A percentile compares a stretch with the other conserved stretches of the same genome.
Evolutionary conservation across 35 echinoderm and acorn worm genomes (phyloP).

Genomic region (Apostichopus parvimensis): DNA sequence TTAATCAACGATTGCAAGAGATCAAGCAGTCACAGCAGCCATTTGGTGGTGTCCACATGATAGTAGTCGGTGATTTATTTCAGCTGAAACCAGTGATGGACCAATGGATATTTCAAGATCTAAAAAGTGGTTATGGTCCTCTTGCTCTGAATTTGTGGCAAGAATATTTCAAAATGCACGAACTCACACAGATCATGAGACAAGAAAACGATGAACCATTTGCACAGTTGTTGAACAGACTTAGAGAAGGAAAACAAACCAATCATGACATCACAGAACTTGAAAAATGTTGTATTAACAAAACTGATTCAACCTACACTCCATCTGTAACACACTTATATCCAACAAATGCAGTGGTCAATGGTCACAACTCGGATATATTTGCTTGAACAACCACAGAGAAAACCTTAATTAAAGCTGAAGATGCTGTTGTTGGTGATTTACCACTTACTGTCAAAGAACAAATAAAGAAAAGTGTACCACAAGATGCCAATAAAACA

Average conservation of each 20-base stretch:
- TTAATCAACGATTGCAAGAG: constrained; percentile 25
- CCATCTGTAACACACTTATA: constrained; percentile 7
- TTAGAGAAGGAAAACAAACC: constrained; percentile 40
- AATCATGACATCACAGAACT: not conserved
- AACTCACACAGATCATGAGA: constrained; percentile 36
- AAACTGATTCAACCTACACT: not conserved
- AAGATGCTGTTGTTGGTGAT: constrained; percentile 3
- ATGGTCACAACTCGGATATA: constrained; percentile 14
- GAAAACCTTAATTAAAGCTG: not conserved
- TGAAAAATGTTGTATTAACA: not conserved
- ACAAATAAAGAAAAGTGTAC: not conserved
- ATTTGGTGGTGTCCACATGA: constrained; percentile 55
- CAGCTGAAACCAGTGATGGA: constrained; percentile 30
- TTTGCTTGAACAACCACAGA: not conserved
- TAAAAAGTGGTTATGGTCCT: not conserved
- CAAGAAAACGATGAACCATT: constrained; percentile 19
- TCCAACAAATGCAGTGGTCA: constrained; percentile 17
- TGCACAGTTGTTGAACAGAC: constrained; percentile 42
- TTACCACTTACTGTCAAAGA: not conserved
- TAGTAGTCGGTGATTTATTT: constrained; percentile 44
- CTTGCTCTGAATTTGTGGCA: constrained; percentile 11
- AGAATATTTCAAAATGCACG: constrained; percentile 13
- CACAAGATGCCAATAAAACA: constrained; percentile 9
- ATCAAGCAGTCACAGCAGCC: constrained; percentile 2
- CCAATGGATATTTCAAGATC: constrained; percentile 25